Evolutionary conservation across 2,888 invertebrate genomes (phyloP).

Genomic region (Augiades crinisus): DNA sequence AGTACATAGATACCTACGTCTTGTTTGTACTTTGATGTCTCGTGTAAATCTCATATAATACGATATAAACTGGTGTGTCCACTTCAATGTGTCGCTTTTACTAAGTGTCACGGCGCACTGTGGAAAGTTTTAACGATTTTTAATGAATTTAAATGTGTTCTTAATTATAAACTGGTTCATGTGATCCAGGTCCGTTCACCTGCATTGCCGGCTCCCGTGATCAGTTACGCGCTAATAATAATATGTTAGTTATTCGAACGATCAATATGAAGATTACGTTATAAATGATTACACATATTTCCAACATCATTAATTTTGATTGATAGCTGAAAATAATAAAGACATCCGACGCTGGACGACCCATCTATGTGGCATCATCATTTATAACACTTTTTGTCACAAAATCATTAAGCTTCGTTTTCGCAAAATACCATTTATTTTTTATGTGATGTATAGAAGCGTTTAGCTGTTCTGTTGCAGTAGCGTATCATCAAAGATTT

Average conservation of each 20-base stretch:
- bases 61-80: conserved; percentile 45
- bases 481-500: too few relatives aligned
- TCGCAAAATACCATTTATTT: conserved; percentile 1
- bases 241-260: conserved; percentile 28
- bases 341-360: conserved; percentile 9
- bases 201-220: conserved; percentile 40
- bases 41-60: not conserved
- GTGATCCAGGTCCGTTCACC: conserved; percentile 69
- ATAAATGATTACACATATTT: conserved; percentile 23
- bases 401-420: conserved; percentile 11
- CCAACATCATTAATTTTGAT: conserved; percentile 22
- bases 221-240: conserved; percentile 33
- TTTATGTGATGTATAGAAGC: not conserved
- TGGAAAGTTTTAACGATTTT: conserved; percentile 71
- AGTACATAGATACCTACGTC: not conserved
- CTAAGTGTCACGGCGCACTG: conserved; percentile 44
- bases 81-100: conserved; percentile 42
- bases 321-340: conserved; percentile 25
- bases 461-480: not conserved
- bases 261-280: conserved; percentile 25
- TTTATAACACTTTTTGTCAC: conserved; percentile 16
- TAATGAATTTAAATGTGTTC: conserved; percentile 77
- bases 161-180: conserved; percentile 76
- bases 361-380: conserved; percentile 6
- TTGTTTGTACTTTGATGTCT: not conserved